These are phyloP conservation scores for Paramuricea clavata DNA, from an alignment of 92 coral and sea anemone species.

Conservation along the genomic window DNA sequence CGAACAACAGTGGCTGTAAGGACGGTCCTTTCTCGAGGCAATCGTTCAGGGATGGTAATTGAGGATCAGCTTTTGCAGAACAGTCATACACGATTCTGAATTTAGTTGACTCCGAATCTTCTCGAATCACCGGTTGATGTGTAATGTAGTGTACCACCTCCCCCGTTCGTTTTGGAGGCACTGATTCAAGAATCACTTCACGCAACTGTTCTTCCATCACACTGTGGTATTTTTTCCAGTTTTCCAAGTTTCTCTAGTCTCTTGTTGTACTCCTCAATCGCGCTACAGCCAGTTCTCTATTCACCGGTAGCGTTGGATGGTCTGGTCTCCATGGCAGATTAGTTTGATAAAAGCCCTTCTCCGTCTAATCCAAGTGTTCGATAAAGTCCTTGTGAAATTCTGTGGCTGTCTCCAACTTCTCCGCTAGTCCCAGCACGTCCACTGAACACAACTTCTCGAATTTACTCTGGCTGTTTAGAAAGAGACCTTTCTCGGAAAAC, in stretches of 20 bases:
- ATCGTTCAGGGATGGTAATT: constrained; percentile 60
- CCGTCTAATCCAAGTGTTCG: constrained; percentile 60
- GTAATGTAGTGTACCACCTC: constrained; percentile 47
- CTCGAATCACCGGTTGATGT: constrained; percentile 70
- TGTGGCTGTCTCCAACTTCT: background rate
- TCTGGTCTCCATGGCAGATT: constrained; percentile 76
- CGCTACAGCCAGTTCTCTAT: constrained; percentile 66
- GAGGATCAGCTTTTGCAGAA: constrained; percentile 55
- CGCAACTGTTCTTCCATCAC: constrained; percentile 24
- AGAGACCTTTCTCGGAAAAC: constrained; percentile 65
- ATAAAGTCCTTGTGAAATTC: constrained; percentile 63
- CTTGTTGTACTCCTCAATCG: constrained; percentile 61
- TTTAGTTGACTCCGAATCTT: constrained; percentile 64
- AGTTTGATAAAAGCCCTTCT: constrained; percentile 64
- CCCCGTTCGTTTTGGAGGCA: constrained; percentile 48
- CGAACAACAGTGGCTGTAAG: constrained; percentile 68
- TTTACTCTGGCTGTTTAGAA: constrained; percentile 60
- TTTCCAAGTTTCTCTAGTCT: constrained; percentile 57
- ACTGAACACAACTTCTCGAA: constrained; percentile 72
- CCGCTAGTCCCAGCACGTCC: constrained; percentile 76
- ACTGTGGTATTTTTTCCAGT: background rate
- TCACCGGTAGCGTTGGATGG: constrained; percentile 58
- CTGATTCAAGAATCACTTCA: constrained; percentile 53
- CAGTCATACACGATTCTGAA: constrained; percentile 72
- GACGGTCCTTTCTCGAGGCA: constrained; percentile 71